These are phyloP conservation scores for Cyprichromis sp. DNA, from an alignment of 2,113 vertebrate species.

Conservation along the genomic window DNA sequence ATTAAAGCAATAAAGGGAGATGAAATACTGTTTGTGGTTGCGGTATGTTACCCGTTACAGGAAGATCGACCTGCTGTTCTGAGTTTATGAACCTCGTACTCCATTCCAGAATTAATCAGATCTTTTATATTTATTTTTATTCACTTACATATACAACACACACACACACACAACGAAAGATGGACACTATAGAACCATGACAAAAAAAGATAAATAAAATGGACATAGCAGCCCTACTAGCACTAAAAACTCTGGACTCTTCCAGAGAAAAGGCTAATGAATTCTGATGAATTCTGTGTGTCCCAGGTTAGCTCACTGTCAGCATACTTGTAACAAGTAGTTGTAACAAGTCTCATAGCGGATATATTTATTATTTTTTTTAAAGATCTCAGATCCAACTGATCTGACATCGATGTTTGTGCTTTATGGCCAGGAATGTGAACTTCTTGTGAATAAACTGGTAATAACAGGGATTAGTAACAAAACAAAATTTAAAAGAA, in stretches of 20 bases:
- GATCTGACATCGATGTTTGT: background rate
- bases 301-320: background rate
- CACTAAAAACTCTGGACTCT: background rate
- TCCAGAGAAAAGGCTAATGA: background rate
- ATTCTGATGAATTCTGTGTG: background rate
- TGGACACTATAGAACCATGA: background rate
- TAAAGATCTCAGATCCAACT: background rate
- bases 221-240: background rate
- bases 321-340: background rate
- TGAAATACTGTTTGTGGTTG: background rate
- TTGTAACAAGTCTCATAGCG: background rate
- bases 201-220: background rate
- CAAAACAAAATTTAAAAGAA: background rate
- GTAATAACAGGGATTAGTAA: background rate
- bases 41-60: background rate
- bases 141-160: background rate
- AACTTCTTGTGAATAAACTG: background rate
- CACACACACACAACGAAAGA: background rate
- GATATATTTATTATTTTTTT: background rate
- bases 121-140: background rate
- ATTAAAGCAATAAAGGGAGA: background rate
- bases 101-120: background rate
- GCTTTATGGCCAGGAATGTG: background rate
- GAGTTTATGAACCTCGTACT: background rate
- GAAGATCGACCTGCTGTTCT: background rate